Conservation (phyloP, 2,113 vertebrate species). For the Cephalophus harveyi region DNA sequence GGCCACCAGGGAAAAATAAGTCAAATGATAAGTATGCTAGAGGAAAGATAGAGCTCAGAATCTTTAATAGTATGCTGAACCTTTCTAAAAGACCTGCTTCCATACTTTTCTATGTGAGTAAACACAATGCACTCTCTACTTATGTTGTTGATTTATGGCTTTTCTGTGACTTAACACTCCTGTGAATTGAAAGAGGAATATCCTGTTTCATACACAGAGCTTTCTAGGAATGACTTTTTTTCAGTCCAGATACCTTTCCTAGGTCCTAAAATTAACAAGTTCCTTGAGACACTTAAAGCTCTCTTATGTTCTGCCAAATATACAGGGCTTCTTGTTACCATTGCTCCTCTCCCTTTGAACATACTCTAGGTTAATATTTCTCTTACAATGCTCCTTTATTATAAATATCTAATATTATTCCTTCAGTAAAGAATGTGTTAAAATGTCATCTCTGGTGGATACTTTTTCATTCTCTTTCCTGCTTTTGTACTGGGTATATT, state of each 20-base stretch:
- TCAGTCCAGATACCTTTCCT: background rate
- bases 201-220: background rate
- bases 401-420: background rate
- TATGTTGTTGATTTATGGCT: background rate
- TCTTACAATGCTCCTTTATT: background rate
- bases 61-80: background rate
- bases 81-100: background rate
- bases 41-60: background rate
- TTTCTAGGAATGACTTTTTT: background rate
- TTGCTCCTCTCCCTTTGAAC: fast-evolving
- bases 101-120: background rate
- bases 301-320: background rate
- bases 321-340: fast-evolving
- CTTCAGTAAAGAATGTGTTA: background rate
- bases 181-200: background rate
- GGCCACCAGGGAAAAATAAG: background rate
- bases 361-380: background rate
- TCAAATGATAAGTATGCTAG: background rate
- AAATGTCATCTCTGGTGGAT: background rate
- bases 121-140: background rate
- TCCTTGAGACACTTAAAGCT: background rate
- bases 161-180: background rate
- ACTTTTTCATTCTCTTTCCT: background rate
- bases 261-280: background rate
- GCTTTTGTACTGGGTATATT: background rate